Evolutionary conservation across 2,113 vertebrate species (phyloP).

Genomic region (Nannobrachium achirus): DNA sequence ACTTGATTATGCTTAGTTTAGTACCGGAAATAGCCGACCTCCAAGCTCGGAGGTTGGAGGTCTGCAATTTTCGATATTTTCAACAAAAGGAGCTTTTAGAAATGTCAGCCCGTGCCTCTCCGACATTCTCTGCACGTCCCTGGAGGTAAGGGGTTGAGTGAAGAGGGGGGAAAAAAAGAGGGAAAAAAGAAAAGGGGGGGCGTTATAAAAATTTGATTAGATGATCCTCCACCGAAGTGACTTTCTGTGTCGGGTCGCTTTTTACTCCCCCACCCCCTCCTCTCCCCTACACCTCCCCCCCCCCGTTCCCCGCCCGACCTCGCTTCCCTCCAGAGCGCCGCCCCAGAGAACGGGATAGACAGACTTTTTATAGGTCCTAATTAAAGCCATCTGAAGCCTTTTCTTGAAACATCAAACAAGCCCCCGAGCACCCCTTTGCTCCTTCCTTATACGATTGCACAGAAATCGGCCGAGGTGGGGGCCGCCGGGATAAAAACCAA

Average conservation of each 20-base stretch:
- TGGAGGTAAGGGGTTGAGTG: conserved; percentile 52
- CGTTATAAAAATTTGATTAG: conserved; percentile 81
- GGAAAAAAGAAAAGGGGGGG: conserved; percentile 59
- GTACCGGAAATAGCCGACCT: too few relatives aligned
- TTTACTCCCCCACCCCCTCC: conserved; percentile 24
- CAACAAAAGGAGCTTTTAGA: too few relatives aligned
- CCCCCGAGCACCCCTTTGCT: conserved; percentile 58
- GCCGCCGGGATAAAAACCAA: too few relatives aligned
- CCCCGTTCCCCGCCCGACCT: conserved; percentile 53
- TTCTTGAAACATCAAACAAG: conserved; percentile 81
- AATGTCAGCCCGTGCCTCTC: too few relatives aligned
- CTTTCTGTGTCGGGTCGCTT: conserved; percentile 78
- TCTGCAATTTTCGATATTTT: too few relatives aligned
- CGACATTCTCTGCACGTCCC: too few relatives aligned
- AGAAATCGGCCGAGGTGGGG: conserved; percentile 5
- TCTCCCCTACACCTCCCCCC: not conserved
- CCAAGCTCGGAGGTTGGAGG: too few relatives aligned
- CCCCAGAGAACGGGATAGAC: conserved; percentile 79
- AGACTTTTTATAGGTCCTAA: conserved; percentile 89
- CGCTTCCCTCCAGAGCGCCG: conserved; percentile 70
- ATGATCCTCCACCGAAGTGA: conserved; percentile 77
- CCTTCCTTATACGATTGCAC: conserved; percentile 70
- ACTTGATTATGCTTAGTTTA: too few relatives aligned
- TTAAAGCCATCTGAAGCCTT: conserved; percentile 93
- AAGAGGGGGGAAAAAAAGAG: conserved; percentile 46